Evolutionary conservation across 2,797 vertebrate species (phyloP), one percentile per base, ranked within the genome.

Genomic region (Myiothlypis coronata): DNA sequence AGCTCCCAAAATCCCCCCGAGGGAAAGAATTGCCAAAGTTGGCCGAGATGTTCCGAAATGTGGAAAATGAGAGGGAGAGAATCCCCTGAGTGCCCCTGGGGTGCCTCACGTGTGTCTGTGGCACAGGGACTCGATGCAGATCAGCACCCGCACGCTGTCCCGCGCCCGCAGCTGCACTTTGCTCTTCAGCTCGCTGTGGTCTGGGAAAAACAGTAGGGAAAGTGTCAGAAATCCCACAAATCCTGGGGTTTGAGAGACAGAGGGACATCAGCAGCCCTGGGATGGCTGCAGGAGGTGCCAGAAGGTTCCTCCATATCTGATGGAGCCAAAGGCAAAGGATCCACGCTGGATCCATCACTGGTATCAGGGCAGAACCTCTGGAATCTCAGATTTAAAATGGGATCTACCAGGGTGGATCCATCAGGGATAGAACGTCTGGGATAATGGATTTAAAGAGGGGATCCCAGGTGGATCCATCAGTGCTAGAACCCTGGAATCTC

Each of bases 111-210:
- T 98, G 97, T 99, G 98, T 96, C 98, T 98, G 93, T 99, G 99
- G 92, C 99, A 99, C 65, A 99, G 98, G 2, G 99, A 99, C 80
- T 99, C 99, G 1, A 99, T 99, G 97, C 99, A 99, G 98, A 99
- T 98, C 96, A 99, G 93, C 44, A 98, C 98, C 8, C 99, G 98
- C 15, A 99, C 97, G 0, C 98, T 98, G 94, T 99, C 99, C 91
- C 98, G 96, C 53, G 98, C 98, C 57, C 98, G 98, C 6, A 98
- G 98, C 64, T 98, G 98, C 69, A 96, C 98, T 95, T 98, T 98
- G 91, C 98, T 98, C 97, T 98, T 99, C 96, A 99, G 96, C 90
- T 99, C 99, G 22, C 98, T 99, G 97, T 98, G 99, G 94, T 99
- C 99, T 99, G 85, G 2, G 19, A 56, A 49, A 86, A 76, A 35